Evolutionary conservation across 2,797 vertebrate species (phyloP).

Genomic region (Salmo trutta): DNA sequence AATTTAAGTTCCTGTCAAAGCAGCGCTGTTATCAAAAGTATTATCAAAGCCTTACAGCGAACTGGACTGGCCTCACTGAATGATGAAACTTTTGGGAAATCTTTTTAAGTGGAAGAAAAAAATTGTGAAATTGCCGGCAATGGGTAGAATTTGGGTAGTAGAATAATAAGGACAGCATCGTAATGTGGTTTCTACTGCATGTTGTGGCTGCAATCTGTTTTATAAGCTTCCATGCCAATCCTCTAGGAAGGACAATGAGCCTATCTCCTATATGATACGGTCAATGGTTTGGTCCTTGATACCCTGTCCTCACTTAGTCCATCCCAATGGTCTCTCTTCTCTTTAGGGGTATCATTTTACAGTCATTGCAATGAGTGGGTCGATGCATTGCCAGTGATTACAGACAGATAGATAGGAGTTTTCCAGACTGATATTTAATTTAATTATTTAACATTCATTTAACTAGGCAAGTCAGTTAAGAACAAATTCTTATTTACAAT

Average conservation of each 20-base stretch:
- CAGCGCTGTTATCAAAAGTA: constrained; percentile 44
- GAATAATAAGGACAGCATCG: constrained; percentile 66
- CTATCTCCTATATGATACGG: constrained; percentile 50
- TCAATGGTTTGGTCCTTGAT: constrained; percentile 62
- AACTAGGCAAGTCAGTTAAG: too few relatives aligned
- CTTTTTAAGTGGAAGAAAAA: constrained; percentile 57
- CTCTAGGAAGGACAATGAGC: constrained; percentile 60
- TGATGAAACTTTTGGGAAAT: constrained; percentile 76
- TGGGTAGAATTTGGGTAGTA: constrained; percentile 55
- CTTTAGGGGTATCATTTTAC: constrained; percentile 48
- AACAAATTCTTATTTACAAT: too few relatives aligned
- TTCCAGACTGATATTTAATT: constrained; percentile 43
- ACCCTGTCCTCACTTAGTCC: constrained; percentile 2
- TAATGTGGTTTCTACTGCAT: constrained; percentile 48
- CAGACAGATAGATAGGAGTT: constrained; percentile 42
- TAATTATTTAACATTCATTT: too few relatives aligned
- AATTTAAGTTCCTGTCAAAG: constrained; percentile 34
- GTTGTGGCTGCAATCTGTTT: constrained; percentile 62
- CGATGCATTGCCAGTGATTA: constrained; percentile 50
- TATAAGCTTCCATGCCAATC: constrained; percentile 34
- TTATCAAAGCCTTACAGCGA: constrained; percentile 46
- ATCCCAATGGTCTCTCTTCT: constrained; percentile 55
- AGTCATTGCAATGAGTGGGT: constrained; percentile 41
- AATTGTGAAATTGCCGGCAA: constrained; percentile 60
- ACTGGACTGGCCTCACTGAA: constrained; percentile 44